Evolutionary conservation across 2,113 vertebrate genomes (phyloP), one percentile per base, ranked within the genome.

Genomic region (Stegostoma tigrinum): DNA sequence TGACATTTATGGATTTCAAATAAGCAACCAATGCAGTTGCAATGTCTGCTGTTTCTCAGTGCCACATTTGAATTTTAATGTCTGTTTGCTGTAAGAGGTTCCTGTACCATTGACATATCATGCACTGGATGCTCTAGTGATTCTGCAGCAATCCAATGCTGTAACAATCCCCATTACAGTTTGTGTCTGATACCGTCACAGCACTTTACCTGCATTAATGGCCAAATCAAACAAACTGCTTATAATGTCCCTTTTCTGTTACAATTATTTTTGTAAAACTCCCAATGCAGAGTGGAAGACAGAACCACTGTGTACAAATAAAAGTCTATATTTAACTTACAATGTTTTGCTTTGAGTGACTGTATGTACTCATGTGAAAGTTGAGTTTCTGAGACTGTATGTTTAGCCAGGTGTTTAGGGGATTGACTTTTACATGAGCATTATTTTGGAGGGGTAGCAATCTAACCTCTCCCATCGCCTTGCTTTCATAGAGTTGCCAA

Each of bases 171-270:
- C 6, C 34, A 55, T 34, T 90, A 17, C 52, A 90, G 15, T 23
- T n/a, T 23, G 34, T 91, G 15, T 66, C n/a, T 1, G 1, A 34
- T 93, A 19, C 12, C 23, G 19, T 66, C 61, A 93, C 38, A n/a
- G 61, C 61, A 21, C 87, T 30, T n/a, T 93, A n/a, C 23, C 2
- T 93, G 21, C 89, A n/a, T 64, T 34, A 66, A 66, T 66, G 61
- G 89, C 89, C 89, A 93, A 93, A 93, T 66, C 61, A 93, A 93
- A 93, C 89, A 93, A 93, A 61, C 55, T 67, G n/a, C 61, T 93
- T 93, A 93, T 91, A 93, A 93, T 23, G 61, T 64, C 61, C n/a
- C 15, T 66, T 93, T 93, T 42, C 34, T 66, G 38, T 93, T 66
- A n/a, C 61, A 93, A 61, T 93, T 93, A 64, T 67, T 93, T 93